Evolutionary conservation across 2,113 vertebrate genomes (phyloP), one percentile per base, ranked within the genome.

Genomic region (Notechis scutatus): DNA sequence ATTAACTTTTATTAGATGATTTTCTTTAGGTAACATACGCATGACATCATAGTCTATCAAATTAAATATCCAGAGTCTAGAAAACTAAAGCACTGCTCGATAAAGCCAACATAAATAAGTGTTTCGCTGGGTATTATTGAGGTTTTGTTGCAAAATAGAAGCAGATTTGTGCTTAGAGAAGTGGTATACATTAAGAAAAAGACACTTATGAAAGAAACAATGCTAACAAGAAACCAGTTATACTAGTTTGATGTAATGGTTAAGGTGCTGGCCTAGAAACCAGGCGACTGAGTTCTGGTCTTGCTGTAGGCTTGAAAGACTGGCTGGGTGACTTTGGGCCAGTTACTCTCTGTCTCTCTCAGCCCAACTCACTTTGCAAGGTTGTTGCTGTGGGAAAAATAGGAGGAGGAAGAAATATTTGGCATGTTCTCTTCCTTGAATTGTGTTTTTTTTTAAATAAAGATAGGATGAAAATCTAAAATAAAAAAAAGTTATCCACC

Each of bases 61-160:
- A 69, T n/a, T 34, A n/a, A 14, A 69, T 69, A n/a, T 34, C 50
- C 87, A n/a, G 26, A 55, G 52, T 54, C 87, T 86, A 6, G 45
- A 10, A 47, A 6, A 34, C 24, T 59, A 45, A 56, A 50, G 55
- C 45, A n/a, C 54, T 93, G 98, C 96, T 98, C 98, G 98, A 97
- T 99, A 85, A 99, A 98, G 94, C 98, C 98, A 96, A 98, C 98
- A 95, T 98, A 98, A 97, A 55, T 50, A 1, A 24, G 1, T 50
- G 50, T 55, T 69, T 57, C 39, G 6, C 7, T 50, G 15, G 85
- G 39, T 26, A 26, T 14, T 54, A 29, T 21, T 69, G 12, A 85
- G 12, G 10, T 89, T 23, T 47, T 18, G 8, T 20, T 12, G 45
- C 21, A 47, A 50, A 56, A 2, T 23, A 56, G 5, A 59, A 34